Evolutionary conservation across 2,797 vertebrate species (phyloP).

Genomic region (Etheostoma nigrum): DNA sequence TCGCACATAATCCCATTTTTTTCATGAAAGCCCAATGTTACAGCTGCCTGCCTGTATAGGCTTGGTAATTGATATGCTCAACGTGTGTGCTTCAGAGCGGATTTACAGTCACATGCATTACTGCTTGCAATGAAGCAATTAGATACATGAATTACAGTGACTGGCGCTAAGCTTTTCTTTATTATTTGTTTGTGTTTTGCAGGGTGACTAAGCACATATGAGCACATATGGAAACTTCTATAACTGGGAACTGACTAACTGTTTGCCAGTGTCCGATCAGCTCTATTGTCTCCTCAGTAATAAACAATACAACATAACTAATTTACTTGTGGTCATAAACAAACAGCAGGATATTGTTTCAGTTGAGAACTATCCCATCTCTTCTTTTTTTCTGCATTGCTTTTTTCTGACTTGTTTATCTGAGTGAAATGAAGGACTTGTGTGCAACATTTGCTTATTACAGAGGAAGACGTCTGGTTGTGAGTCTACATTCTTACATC

Average conservation of each 20-base stretch:
- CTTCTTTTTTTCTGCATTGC: neutral
- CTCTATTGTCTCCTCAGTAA: neutral
- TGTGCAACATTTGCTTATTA: slow-evolving; percentile 28
- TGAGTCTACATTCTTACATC: slow-evolving; percentile 12
- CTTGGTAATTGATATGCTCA: slow-evolving; percentile 29
- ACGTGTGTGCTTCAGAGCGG: neutral
- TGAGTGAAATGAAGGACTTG: slow-evolving; percentile 49
- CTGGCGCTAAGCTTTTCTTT: neutral
- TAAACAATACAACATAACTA: neutral
- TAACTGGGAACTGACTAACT: neutral
- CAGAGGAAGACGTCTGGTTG: slow-evolving; percentile 23
- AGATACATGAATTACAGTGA: neutral
- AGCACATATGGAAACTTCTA: neutral
- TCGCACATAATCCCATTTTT: slow-evolving; percentile 8
- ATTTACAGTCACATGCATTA: slow-evolving; percentile 22
- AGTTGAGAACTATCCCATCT: neutral
- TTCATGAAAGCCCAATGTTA: slow-evolving; percentile 16
- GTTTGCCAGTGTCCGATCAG: neutral
- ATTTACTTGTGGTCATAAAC: slow-evolving; percentile 41
- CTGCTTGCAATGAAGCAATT: slow-evolving; percentile 19
- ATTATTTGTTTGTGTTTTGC: slow-evolving; percentile 30
- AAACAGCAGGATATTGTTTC: slow-evolving; percentile 65
- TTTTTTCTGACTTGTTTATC: slow-evolving; percentile 41
- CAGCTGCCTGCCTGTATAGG: slow-evolving; percentile 31
- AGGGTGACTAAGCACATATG: neutral